phyloP scores from a whole-genome alignment of 2,113 vertebrate species.

The Toxotes jaculatrix region DNA sequence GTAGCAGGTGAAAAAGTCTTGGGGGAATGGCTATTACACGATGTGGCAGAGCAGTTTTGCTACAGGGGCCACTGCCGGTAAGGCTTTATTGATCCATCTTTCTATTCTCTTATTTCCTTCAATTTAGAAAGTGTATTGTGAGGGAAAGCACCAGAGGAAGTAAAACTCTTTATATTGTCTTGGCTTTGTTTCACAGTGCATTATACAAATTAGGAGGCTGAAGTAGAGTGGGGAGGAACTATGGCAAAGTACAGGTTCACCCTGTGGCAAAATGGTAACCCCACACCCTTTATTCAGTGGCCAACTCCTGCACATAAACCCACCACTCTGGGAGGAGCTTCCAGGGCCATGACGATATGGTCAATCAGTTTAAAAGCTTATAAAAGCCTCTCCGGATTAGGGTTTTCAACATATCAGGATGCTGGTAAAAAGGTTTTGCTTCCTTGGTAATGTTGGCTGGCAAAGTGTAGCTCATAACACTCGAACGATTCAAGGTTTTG shows the following conservation, averaged over 20 bases:
- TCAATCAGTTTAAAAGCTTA: constrained; percentile 73
- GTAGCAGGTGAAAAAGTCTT: constrained; percentile 63
- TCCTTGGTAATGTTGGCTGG: constrained; percentile 54
- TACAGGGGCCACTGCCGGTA: constrained; percentile 46
- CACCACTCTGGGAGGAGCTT: constrained; percentile 36
- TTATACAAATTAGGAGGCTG: constrained; percentile 62
- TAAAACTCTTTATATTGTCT: constrained; percentile 52
- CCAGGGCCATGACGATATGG: constrained; percentile 47
- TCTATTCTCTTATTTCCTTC: constrained; percentile 55
- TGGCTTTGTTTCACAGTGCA: constrained; percentile 52
- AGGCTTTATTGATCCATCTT: constrained; percentile 68
- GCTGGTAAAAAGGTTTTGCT: constrained; percentile 63
- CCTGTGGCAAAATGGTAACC: constrained; percentile 57
- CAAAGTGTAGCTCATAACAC: constrained; percentile 47
- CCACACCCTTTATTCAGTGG: constrained; percentile 39
- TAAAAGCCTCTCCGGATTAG: constrained; percentile 67
- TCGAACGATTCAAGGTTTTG: constrained; percentile 52
- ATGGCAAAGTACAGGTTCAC: constrained; percentile 28
- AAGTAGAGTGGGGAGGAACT: neutral
- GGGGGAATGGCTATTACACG: constrained; percentile 64
- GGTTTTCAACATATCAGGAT: constrained; percentile 68
- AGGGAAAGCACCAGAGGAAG: constrained; percentile 42
- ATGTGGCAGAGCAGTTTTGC: constrained; percentile 52
- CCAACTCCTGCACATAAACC: constrained; percentile 66
- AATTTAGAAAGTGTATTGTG: constrained; percentile 59